Percentiles rank a stretch among this genome's conserved stretches.
phyloP scores from a whole-genome alignment of 2,888 invertebrate genomes.

The Apocheima hispidaria region DNA sequence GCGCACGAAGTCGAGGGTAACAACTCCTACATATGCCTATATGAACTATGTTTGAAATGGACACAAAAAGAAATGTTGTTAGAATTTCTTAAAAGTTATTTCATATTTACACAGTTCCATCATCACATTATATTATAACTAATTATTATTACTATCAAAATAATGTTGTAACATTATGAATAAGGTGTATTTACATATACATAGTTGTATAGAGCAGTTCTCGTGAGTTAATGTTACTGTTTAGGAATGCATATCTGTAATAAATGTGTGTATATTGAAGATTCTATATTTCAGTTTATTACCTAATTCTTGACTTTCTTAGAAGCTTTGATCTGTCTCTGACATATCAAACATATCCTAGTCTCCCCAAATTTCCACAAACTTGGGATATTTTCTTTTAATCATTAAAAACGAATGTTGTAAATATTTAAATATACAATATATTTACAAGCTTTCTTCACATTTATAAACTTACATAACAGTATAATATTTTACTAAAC shows the following conservation, averaged over 20 bases:
- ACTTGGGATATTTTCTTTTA: neutral
- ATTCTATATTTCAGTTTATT: neutral
- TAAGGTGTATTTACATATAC: constrained; percentile 54
- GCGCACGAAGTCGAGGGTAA: too few species aligned
- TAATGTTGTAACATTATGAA: constrained; percentile 42
- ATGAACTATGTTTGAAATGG: neutral
- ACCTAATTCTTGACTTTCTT: too few species aligned
- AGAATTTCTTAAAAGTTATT: neutral
- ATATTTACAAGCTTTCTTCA: constrained; percentile 8
- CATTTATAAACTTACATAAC: neutral
- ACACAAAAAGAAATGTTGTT: neutral
- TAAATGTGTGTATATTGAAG: constrained; percentile 84
- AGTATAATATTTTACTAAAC: neutral
- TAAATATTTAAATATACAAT: neutral
- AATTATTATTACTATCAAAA: constrained; percentile 5
- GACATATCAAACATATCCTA: neutral
- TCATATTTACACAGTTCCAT: constrained; percentile 32
- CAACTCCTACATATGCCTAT: too few species aligned
- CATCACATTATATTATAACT: constrained; percentile 19
- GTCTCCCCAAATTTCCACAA: neutral
- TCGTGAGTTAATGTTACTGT: constrained; percentile 78
- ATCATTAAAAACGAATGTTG: neutral
- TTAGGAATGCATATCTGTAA: constrained; percentile 83
- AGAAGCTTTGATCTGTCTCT: neutral
- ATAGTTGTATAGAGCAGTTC: constrained; percentile 72